These are phyloP conservation scores for Plotosus lineatus DNA, from an alignment of 2,113 vertebrate genomes.

Conservation along the genomic window DNA sequence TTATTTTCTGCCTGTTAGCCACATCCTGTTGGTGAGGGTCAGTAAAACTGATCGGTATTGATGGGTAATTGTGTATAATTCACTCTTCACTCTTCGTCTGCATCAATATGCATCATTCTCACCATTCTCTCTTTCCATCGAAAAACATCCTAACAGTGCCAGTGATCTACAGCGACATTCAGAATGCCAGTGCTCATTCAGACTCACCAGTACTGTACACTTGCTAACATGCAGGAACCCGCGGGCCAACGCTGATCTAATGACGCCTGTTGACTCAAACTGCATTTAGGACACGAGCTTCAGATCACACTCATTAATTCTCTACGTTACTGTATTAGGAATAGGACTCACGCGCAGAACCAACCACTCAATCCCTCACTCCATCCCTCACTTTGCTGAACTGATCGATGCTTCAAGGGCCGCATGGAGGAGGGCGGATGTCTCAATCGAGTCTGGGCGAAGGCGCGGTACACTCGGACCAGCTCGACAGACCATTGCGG, in stretches of 20 bases:
- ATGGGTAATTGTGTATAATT: constrained; percentile 99
- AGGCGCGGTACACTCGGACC: no score
- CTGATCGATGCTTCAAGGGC: no score
- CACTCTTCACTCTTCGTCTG: constrained; percentile 89
- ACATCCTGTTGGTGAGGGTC: constrained; percentile 98
- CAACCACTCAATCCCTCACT: no score
- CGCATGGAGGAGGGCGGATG: no score
- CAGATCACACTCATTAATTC: constrained; percentile 47
- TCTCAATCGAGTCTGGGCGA: no score
- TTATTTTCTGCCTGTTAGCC: constrained; percentile 99
- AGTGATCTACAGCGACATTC: constrained; percentile 31
- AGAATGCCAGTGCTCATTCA: constrained; percentile 31
- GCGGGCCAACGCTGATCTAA: constrained; percentile 32
- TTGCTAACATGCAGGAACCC: constrained; percentile 8
- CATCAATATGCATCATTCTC: constrained; percentile 84
- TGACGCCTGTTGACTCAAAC: constrained; percentile 40
- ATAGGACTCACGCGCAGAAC: no score
- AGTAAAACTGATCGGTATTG: constrained; percentile 95
- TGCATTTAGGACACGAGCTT: constrained; percentile 24
- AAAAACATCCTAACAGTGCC: constrained; percentile 73
- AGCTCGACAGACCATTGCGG: no score
- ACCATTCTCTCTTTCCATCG: constrained; percentile 82
- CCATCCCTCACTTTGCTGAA: no score
- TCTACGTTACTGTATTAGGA: no score
- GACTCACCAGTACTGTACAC: constrained; percentile 17